Evolutionary conservation across 2,888 invertebrate species (phyloP).

Genomic region (Teinopalpus imperialis): DNA sequence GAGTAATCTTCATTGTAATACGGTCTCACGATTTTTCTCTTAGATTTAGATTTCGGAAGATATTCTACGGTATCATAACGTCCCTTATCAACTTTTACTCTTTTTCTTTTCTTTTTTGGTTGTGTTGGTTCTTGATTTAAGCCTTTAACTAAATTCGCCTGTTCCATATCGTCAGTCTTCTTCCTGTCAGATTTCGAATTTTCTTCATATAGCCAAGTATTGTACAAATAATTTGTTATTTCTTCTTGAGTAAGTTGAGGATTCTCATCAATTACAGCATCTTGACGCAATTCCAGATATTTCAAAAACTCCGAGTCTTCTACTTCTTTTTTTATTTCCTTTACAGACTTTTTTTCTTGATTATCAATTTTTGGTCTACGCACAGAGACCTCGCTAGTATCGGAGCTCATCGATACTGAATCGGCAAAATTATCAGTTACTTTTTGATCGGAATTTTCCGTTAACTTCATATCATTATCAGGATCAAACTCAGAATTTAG

Average conservation of each 20-base stretch:
- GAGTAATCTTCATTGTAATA: constrained; percentile 68
- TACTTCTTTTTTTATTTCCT: constrained; percentile 38
- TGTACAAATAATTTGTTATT: constrained; percentile 70
- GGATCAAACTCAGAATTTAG: constrained; percentile 20
- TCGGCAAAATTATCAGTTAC: neutral
- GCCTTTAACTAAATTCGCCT: constrained; percentile 58
- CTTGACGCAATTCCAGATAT: constrained; percentile 73
- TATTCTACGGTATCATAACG: constrained; percentile 32
- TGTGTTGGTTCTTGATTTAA: constrained; percentile 40
- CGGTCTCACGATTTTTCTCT: constrained; percentile 56
- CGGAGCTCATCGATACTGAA: constrained; percentile 3
- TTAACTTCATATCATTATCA: neutral
- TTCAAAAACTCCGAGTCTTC: constrained; percentile 71
- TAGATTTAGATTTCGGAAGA: constrained; percentile 58
- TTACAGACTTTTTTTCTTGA: constrained; percentile 40
- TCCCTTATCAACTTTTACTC: constrained; percentile 47
- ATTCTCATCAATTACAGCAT: constrained; percentile 73
- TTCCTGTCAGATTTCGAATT: constrained; percentile 42
- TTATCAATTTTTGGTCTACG: constrained; percentile 31
- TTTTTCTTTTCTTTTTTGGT: constrained; percentile 52
- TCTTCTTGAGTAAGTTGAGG: constrained; percentile 74
- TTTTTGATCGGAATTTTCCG: constrained; percentile 1
- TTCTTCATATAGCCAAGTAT: constrained; percentile 71
- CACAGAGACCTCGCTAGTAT: constrained; percentile 18
- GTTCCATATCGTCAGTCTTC: constrained; percentile 53